Percentiles rank a stretch among this genome's conserved stretches.
Conservation (phyloP, 1,140 invertebrate species). For the Euura lappo region DNA sequence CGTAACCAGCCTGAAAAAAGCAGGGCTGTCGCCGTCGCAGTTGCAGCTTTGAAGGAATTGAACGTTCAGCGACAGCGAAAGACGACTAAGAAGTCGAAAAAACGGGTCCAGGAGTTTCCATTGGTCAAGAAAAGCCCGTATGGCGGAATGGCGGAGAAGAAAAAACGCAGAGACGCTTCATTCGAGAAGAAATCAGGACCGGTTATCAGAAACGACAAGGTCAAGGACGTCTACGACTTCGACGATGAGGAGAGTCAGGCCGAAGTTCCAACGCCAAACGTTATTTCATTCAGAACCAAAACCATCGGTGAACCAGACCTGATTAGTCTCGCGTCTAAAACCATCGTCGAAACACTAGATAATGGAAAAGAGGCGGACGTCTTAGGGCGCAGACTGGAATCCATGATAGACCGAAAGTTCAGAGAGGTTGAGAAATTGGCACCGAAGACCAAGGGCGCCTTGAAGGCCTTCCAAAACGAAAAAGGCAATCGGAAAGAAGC, state of each 20-base stretch:
- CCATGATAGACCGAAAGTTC: slow-evolving; percentile 45
- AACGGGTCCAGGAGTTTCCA: slow-evolving; percentile 46
- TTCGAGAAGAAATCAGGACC: slow-evolving; percentile 28
- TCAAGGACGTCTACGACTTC: slow-evolving; percentile 57
- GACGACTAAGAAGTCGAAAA: slow-evolving; percentile 34
- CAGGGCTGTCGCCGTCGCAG: slow-evolving; percentile 19
- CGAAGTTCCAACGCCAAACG: slow-evolving; percentile 35
- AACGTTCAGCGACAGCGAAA: slow-evolving; percentile 34
- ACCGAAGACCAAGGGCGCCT: slow-evolving; percentile 52
- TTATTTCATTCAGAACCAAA: slow-evolving; percentile 49
- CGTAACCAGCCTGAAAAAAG: slow-evolving; percentile 41
- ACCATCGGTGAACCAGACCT: neutral
- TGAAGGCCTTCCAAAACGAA: slow-evolving; percentile 49
- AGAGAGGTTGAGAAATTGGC: slow-evolving; percentile 48
- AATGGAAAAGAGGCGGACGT: slow-evolving; percentile 34
- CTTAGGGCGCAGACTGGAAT: slow-evolving; percentile 34
- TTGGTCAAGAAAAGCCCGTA: slow-evolving; percentile 45
- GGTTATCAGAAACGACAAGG: slow-evolving; percentile 19
- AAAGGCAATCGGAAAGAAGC: slow-evolving; percentile 31
- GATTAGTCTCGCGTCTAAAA: slow-evolving; percentile 30
- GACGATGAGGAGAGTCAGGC: slow-evolving; percentile 55
- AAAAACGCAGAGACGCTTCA: slow-evolving; percentile 45
- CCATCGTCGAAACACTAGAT: slow-evolving; percentile 37
- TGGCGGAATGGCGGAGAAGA: slow-evolving; percentile 46
- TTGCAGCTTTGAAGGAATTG: slow-evolving; percentile 23